These are phyloP conservation scores for Oikopleura albicans DNA, from an alignment of 23 tunicate species.

Conservation along the genomic window DNA sequence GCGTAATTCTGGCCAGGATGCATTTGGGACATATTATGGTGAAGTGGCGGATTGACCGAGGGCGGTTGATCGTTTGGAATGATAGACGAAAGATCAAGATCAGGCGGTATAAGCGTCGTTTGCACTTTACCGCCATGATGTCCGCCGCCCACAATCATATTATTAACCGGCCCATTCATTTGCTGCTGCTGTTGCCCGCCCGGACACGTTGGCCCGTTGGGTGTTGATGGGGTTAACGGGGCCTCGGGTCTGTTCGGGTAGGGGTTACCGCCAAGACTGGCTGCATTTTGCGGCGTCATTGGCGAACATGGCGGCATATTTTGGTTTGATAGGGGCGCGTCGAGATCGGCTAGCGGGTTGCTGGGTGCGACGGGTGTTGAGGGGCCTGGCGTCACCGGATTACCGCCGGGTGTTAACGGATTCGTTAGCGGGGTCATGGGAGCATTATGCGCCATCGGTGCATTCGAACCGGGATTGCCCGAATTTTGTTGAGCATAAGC, in stretches of 20 bases:
- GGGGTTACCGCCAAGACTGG: not conserved
- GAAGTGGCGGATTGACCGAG: not conserved
- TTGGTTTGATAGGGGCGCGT: not conserved
- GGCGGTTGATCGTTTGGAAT: not conserved
- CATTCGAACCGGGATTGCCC: not conserved
- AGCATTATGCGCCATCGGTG: not conserved
- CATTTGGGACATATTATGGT: not conserved
- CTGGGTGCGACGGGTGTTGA: not conserved
- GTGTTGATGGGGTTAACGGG: not conserved
- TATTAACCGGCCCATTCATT: not conserved
- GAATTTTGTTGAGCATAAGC: not conserved
- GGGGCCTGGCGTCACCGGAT: conserved; percentile 5
- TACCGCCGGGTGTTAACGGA: not conserved
- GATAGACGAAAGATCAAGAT: not conserved
- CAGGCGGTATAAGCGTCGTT: not conserved
- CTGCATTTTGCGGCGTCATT: not conserved
- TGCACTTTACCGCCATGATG: too few relatives aligned
- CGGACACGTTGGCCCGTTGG: not conserved
- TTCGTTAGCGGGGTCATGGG: not conserved
- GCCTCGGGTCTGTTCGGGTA: not conserved
- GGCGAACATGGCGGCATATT: conserved; percentile 12
- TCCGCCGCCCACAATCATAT: too few relatives aligned
- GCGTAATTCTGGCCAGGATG: not conserved
- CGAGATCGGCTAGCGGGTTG: not conserved
- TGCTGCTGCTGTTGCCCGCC: too few relatives aligned